These are phyloP conservation scores for Porites cylindrica DNA, from an alignment of 92 coral and sea anemone genomes.

Conservation along the genomic window DNA sequence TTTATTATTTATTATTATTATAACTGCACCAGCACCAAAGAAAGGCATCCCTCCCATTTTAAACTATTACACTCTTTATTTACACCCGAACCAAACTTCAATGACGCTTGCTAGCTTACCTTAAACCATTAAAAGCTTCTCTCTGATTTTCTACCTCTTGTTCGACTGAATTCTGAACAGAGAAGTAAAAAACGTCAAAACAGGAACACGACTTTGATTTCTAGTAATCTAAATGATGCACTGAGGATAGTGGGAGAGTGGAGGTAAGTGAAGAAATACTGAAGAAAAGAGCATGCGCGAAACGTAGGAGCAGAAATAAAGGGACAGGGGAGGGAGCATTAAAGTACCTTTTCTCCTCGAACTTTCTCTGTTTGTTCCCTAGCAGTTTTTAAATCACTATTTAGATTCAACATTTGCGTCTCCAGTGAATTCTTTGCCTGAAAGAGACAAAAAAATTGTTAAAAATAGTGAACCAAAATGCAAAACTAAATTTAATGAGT, in stretches of 20 bases:
- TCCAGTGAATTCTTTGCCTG: conserved; percentile 84
- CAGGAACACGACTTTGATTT: not conserved
- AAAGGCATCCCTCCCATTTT: too few relatives aligned
- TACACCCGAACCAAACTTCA: not conserved
- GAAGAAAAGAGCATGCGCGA: too few relatives aligned
- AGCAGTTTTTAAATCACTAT: conserved; percentile 56
- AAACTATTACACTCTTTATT: not conserved
- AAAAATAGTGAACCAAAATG: not conserved
- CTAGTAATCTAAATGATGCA: not conserved
- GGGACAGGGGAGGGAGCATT: not conserved
- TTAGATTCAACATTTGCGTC: conserved; percentile 64
- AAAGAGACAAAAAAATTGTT: not conserved
- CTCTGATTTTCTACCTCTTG: conserved; percentile 61
- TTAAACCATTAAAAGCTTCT: conserved; percentile 51
- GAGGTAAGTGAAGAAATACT: too few relatives aligned
- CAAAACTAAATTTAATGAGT: too few relatives aligned
- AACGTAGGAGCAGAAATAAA: too few relatives aligned
- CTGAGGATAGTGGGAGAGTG: too few relatives aligned
- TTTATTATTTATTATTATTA: too few relatives aligned
- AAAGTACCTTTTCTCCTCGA: conserved; percentile 63
- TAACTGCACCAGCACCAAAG: not conserved
- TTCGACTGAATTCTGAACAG: conserved; percentile 53
- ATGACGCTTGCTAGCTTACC: conserved; percentile 30
- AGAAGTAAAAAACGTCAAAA: not conserved
- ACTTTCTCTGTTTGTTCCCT: conserved; percentile 33